Evolutionary conservation across 1,140 invertebrate species (phyloP).

Genomic region (Drosophila santomea): DNA sequence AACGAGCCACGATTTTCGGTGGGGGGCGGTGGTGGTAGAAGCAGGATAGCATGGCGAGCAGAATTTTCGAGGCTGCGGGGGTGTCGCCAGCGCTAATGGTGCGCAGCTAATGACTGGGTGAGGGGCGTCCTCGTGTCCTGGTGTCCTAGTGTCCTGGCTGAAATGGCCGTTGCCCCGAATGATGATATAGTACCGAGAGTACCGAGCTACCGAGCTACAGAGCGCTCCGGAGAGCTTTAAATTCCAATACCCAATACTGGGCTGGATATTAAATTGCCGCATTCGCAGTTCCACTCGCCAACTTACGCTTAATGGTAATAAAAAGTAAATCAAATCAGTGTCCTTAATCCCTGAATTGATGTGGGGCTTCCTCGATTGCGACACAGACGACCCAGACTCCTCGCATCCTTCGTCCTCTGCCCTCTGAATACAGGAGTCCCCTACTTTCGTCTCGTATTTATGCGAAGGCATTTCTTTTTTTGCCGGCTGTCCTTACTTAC

Average conservation of each 20-base stretch:
- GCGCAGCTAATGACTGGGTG: conserved; percentile 76
- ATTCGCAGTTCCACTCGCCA: conserved; percentile 47
- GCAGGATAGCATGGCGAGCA: neutral
- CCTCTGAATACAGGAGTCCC: conserved; percentile 13
- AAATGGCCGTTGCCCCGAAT: conserved; percentile 22
- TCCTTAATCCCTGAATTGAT: conserved; percentile 83
- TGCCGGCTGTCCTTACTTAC: conserved; percentile 69
- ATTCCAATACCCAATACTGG: conserved; percentile 61
- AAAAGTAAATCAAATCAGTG: conserved; percentile 84
- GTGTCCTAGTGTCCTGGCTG: neutral
- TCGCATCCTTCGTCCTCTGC: neutral
- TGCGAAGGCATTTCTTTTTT: conserved; percentile 67
- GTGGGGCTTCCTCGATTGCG: conserved; percentile 66
- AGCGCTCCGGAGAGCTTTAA: conserved; percentile 55
- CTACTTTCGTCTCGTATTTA: conserved; percentile 65
- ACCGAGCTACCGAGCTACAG: neutral
- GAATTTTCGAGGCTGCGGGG: conserved; percentile 10
- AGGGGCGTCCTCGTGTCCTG: neutral
- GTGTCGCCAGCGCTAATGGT: conserved; percentile 77
- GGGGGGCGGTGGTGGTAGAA: conserved; percentile 23
- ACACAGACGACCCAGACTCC: conserved; percentile 28
- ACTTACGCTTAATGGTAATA: conserved; percentile 84
- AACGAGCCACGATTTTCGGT: conserved; percentile 79
- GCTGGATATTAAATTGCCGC: conserved; percentile 60
- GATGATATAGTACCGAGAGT: conserved; percentile 27